Percentiles rank a stretch among this genome's conserved stretches.
These are phyloP conservation scores for Hipparchia sbordonii DNA, from an alignment of 2,888 invertebrate species.

Conservation along the genomic window DNA sequence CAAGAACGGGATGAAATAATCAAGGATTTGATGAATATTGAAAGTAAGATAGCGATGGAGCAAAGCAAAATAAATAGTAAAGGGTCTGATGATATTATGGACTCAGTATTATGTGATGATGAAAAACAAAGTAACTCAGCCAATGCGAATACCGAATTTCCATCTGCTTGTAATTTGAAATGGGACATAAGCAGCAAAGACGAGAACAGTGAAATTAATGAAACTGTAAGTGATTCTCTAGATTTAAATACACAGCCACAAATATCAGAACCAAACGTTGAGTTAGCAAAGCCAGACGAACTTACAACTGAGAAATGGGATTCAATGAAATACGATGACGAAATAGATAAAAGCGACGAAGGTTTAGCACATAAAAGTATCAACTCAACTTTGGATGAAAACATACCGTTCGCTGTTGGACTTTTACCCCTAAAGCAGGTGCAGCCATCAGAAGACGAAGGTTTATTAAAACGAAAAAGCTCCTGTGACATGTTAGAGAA, in stretches of 20 bases:
- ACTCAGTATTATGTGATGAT: constrained; percentile 24
- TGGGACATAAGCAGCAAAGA: constrained; percentile 40
- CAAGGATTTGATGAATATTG: constrained; percentile 75
- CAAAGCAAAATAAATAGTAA: constrained; percentile 40
- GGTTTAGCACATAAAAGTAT: constrained; percentile 26
- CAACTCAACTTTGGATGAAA: constrained; percentile 54
- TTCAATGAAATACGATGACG: constrained; percentile 47
- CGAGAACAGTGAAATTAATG: constrained; percentile 39
- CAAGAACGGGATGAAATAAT: constrained; percentile 73
- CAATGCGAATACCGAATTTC: constrained; percentile 22
- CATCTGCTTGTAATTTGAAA: constrained; percentile 39
- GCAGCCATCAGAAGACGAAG: constrained; percentile 53
- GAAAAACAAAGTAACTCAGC: constrained; percentile 22
- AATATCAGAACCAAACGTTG: constrained; percentile 53
- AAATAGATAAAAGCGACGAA: constrained; percentile 53
- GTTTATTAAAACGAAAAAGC: constrained; percentile 61
- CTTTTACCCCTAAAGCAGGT: constrained; percentile 67
- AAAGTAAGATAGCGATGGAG: constrained; percentile 62
- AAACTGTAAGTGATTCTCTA: background rate
- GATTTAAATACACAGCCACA: constrained; percentile 40
- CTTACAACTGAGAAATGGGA: constrained; percentile 54
- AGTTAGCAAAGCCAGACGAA: constrained; percentile 54
- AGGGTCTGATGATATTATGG: constrained; percentile 25
- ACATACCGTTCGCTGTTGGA: constrained; percentile 76
- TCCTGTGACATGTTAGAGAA: constrained; percentile 56